Percentiles rank a stretch among this genome's conserved stretches.
Conservation (phyloP, 2,113 vertebrate genomes). For the Pomatorhinus ruficollis region DNA sequence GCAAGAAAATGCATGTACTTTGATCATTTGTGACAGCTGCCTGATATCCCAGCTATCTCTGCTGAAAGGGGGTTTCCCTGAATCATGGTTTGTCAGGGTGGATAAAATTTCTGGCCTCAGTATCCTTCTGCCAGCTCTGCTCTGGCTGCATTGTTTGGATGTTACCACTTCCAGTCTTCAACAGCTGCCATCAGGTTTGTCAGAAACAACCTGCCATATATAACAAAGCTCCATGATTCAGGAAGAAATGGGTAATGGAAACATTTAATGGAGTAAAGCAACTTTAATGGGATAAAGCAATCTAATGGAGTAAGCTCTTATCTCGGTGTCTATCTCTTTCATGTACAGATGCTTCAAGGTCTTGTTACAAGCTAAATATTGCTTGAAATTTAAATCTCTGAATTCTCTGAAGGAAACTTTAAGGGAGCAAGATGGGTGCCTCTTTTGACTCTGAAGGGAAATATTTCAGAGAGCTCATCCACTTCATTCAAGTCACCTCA, state of each 20-base stretch:
- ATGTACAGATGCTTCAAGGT: fast-evolving
- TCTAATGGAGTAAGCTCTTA: fast-evolving
- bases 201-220: neutral
- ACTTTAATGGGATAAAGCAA: neutral
- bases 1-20: neutral
- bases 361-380: neutral
- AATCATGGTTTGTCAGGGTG: neutral
- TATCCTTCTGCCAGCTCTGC: neutral
- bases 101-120: neutral
- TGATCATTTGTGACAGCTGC: neutral
- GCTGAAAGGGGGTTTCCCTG: neutral
- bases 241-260: neutral
- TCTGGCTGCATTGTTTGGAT: neutral
- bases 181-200: neutral
- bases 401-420: neutral
- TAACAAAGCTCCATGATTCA: neutral
- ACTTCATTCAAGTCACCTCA: neutral
- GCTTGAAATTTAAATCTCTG: neutral
- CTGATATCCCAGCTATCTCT: neutral
- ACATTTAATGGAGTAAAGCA: neutral
- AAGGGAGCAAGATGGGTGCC: neutral
- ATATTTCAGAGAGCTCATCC: neutral
- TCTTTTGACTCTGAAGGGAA: neutral
- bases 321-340: neutral
- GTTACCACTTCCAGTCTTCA: neutral